A percentile compares a stretch with the other conserved stretches of the same genome.
Conservation (phyloP, 92 coral and sea anemone genomes). For the Montipora capitata region DNA sequence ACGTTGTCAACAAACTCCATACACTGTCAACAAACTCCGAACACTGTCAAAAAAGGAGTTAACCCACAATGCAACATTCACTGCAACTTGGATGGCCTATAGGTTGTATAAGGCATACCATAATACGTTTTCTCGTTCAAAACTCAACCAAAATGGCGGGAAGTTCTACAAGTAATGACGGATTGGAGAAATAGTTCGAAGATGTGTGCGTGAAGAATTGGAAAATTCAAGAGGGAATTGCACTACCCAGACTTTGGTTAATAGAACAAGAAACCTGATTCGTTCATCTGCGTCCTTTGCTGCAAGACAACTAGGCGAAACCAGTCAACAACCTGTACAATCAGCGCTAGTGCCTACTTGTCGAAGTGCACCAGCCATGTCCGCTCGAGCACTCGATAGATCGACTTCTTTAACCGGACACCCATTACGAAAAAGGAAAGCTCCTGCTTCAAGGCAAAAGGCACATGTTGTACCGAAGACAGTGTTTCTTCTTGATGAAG, state of each 20-base stretch:
- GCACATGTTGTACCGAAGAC: constrained; percentile 18
- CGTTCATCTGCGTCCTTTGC: constrained; percentile 25
- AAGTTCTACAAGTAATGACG: background rate
- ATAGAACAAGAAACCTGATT: constrained; percentile 28
- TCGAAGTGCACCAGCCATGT: background rate
- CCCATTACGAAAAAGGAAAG: background rate
- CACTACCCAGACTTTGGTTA: background rate
- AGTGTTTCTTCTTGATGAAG: constrained; percentile 32
- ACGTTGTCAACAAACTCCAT: background rate
- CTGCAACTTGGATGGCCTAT: background rate
- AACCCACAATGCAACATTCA: no score
- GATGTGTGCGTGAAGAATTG: constrained; percentile 12
- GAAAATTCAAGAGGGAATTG: constrained; percentile 16
- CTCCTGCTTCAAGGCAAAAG: background rate
- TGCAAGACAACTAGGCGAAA: constrained; percentile 30
- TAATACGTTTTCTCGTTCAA: no score
- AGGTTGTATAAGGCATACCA: background rate
- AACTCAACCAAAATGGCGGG: background rate
- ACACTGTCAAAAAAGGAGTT: background rate
- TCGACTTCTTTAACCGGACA: background rate
- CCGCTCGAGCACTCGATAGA: background rate
- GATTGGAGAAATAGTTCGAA: constrained; percentile 16
- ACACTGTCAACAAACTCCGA: background rate
- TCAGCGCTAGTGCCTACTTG: background rate
- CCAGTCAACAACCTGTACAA: background rate